Evolutionary conservation across 2,888 invertebrate genomes (phyloP), one percentile per base, ranked within the genome.

Genomic region (Sinotaia quadrata): DNA sequence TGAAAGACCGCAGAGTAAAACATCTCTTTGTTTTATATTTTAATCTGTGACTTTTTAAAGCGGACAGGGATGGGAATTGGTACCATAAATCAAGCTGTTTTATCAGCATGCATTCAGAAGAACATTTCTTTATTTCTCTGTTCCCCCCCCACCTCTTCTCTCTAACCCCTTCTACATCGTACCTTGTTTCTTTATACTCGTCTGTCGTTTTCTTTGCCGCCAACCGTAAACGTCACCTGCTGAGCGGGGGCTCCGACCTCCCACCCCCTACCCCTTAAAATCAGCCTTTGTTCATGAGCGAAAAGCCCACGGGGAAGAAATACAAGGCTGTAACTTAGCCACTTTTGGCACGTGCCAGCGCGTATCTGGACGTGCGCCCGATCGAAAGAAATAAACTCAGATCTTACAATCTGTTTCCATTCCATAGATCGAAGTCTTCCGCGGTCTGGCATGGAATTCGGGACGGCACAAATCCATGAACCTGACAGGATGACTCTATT

Each of bases 161-260:
- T 59, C 41, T 8, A 15, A 12, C 36, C 24, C 29, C 33, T 41
- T 27, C 59, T 27, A 2, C 10, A 10, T 2, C 21, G 4, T 12
- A 15, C 29, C 24, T 21, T 8, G n/a, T 36, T 29, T 18, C 36
- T 12, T 37, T 36, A 41, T 41, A 41, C 10, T 41, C 18, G 8
- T 33, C 33, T 3, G 33, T 18, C 21, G 12, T 60, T 47, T 21
- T 21, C n/a, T 60, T 49, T 49, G 33, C 31, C 61, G 61, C 61
- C 61, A 61, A 47, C 47, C 61, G 27, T 31, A 58, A 24, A 29
- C 61, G 61, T 61, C 61, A 61, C 61, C 61, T 61, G 61, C 49
- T 24, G 49, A 47, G 61, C 61, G 61, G 47, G 61, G 49, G 61
- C 34, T n/a, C n/a, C n/a, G n/a, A n/a, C n/a, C n/a, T n/a, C n/a